Percentiles rank a stretch among this genome's conserved stretches.
These are phyloP conservation scores for Naja naja DNA, from an alignment of 2,113 vertebrate species.

Conservation along the genomic window DNA sequence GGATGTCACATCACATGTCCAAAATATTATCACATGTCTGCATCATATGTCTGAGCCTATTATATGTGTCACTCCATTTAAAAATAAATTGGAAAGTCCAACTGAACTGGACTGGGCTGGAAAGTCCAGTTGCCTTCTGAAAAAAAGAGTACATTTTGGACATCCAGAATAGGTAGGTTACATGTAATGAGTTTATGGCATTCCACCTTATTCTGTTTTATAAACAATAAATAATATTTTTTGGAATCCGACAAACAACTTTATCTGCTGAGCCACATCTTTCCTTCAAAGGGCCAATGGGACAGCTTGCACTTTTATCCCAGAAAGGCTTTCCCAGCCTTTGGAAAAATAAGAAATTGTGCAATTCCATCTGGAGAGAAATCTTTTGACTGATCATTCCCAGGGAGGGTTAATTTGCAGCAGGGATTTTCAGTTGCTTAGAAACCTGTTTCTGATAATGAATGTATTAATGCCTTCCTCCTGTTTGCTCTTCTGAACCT, in stretches of 20 bases:
- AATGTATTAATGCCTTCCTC: conserved; percentile 14
- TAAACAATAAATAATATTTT: neutral
- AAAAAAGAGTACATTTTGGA: neutral
- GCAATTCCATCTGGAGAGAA: neutral
- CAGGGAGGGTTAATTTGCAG: conserved; percentile 3
- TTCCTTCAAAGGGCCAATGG: neutral
- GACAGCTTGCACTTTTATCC: neutral
- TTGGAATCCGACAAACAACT: neutral
- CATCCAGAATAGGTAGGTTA: neutral
- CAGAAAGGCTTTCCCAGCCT: neutral
- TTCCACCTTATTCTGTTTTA: neutral
- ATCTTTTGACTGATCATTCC: neutral
- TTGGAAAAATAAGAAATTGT: neutral
- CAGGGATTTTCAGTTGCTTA: conserved; percentile 10
- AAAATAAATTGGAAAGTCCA: too few species aligned
- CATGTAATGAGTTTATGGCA: neutral
- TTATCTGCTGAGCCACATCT: neutral
- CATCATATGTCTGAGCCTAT: neutral
- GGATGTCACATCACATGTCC: too few species aligned
- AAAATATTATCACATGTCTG: too few species aligned
- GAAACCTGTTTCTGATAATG: conserved; percentile 18
- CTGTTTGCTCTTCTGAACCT: conserved; percentile 19
- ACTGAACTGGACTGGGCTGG: too few species aligned
- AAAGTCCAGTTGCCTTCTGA: neutral
- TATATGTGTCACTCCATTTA: too few species aligned